A percentile compares a stretch with the other conserved stretches of the same genome.
phyloP scores from a whole-genome alignment of 2,797 vertebrate genomes.

The Chaenodraco wilsoni region DNA sequence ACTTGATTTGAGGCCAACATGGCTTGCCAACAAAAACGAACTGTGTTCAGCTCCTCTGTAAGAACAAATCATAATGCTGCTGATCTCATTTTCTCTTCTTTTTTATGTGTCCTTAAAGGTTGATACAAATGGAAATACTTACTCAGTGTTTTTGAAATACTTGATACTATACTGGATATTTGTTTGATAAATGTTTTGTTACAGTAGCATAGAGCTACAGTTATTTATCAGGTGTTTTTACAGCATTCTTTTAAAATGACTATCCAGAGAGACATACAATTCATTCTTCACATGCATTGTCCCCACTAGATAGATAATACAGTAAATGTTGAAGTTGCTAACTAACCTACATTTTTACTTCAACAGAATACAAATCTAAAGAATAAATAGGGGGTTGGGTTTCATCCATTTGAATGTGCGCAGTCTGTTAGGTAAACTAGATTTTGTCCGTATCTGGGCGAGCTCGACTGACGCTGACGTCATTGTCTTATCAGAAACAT shows the following conservation, averaged over 20 bases:
- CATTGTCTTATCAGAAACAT: too few species aligned
- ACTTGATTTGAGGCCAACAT: slow-evolving; percentile 12
- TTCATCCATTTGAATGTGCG: too few species aligned
- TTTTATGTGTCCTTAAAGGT: slow-evolving; percentile 8
- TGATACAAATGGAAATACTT: slow-evolving; percentile 15
- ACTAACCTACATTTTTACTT: background rate
- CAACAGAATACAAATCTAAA: background rate
- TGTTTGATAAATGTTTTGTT: slow-evolving; percentile 15
- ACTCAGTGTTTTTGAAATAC: background rate
- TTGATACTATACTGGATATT: background rate
- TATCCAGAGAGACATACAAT: background rate
- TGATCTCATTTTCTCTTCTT: slow-evolving; percentile 45
- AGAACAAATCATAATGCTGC: slow-evolving; percentile 42
- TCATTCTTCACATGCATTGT: background rate
- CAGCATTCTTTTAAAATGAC: background rate
- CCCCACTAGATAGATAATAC: background rate
- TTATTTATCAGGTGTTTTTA: background rate
- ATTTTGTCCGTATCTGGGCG: too few species aligned
- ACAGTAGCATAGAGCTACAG: background rate
- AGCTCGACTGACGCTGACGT: too few species aligned
- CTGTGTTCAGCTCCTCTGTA: slow-evolving; percentile 24
- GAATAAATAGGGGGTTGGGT: too few species aligned
- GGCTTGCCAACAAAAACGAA: slow-evolving; percentile 48
- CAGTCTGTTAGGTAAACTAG: too few species aligned
- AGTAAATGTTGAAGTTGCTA: too few species aligned